Conservation (phyloP, 2,113 vertebrate species). For the Ellobius talpinus region DNA sequence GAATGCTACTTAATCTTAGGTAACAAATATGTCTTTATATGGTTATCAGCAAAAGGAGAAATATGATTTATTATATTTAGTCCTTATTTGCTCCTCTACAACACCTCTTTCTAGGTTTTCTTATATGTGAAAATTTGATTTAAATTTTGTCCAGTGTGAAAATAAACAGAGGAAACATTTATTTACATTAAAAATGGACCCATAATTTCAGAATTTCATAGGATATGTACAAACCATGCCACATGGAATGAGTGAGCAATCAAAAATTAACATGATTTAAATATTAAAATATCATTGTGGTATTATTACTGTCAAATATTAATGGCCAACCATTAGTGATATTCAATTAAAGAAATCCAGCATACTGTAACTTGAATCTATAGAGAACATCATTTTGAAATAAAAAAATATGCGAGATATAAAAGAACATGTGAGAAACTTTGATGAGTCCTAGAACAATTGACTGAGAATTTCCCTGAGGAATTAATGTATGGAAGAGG, state of each 20-base stretch:
- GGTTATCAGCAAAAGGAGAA: background rate
- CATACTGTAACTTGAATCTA: background rate
- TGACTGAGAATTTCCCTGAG: background rate
- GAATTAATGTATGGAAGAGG: background rate
- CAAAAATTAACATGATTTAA: background rate
- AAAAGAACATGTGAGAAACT: background rate
- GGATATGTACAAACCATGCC: background rate
- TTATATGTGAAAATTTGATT: background rate
- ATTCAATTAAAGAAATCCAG: rapidly evolving
- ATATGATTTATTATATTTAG: background rate
- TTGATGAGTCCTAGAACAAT: background rate
- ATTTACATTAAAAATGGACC: background rate
- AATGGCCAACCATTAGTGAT: background rate
- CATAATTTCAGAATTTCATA: background rate
- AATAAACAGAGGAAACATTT: background rate
- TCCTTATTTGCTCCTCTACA: background rate
- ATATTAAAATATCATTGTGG: too few relatives aligned
- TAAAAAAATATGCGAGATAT: background rate
- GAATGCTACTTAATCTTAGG: background rate
- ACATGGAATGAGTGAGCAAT: background rate
- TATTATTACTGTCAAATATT: background rate
- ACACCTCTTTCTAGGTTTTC: background rate
- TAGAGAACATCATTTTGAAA: background rate
- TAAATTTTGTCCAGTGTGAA: background rate
- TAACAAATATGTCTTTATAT: background rate